Evolutionary conservation across 2,888 invertebrate species (phyloP).

Genomic region (Oxytorus armatus): DNA sequence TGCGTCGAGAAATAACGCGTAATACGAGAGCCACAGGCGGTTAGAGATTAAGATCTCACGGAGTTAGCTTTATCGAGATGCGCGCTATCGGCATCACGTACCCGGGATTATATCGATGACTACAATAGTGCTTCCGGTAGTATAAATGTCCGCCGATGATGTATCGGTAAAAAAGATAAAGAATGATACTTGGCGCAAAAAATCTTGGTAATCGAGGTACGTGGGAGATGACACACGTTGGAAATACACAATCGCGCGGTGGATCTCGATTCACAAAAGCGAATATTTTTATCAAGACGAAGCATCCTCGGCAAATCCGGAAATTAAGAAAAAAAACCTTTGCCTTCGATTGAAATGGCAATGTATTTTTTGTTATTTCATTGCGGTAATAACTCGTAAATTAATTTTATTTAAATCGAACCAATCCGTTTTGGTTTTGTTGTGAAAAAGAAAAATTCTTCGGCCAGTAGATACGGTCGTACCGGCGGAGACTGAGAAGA

Average conservation of each 20-base stretch:
- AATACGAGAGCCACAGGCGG: background rate
- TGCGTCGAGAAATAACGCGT: constrained; percentile 7
- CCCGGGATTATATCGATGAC: constrained; percentile 5
- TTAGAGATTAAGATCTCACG: constrained; percentile 51
- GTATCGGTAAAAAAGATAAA: constrained; percentile 34
- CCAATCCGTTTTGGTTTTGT: background rate
- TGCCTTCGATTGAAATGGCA: too few species aligned
- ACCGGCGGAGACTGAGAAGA: background rate
- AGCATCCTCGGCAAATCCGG: constrained; percentile 12
- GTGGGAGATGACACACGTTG: constrained; percentile 50
- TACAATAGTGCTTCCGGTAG: constrained; percentile 7
- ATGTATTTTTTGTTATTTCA: background rate
- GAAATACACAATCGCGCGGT: constrained; percentile 30
- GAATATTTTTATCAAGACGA: constrained; percentile 18
- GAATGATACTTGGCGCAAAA: constrained; percentile 13
- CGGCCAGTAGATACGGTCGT: background rate
- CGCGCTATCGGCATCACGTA: background rate
- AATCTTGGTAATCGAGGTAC: constrained; percentile 28
- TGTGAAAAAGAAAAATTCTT: background rate
- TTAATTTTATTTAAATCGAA: background rate
- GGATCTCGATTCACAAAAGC: background rate
- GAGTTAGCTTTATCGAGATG: background rate
- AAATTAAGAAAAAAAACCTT: too few species aligned
- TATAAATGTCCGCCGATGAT: constrained; percentile 38
- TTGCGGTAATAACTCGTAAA: background rate